Conservation (phyloP, 2,888 invertebrate genomes). For the Sabatieria punctata region DNA sequence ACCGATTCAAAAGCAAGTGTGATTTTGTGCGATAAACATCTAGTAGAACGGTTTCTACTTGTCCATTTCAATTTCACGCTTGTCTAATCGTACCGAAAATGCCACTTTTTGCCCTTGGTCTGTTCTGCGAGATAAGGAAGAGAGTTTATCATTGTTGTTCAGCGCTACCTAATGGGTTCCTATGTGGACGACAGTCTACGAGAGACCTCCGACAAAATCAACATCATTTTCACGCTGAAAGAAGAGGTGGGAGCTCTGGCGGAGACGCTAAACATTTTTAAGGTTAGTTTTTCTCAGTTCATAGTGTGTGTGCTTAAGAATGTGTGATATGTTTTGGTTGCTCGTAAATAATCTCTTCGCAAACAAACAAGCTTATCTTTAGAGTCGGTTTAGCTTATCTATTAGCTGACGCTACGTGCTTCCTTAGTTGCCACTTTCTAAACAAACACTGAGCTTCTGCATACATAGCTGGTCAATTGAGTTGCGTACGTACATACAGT, state of each 20-base stretch:
- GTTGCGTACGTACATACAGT: neutral
- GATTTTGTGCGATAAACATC: too few species aligned
- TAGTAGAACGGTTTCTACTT: too few species aligned
- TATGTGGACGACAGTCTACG: neutral
- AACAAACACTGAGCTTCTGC: neutral
- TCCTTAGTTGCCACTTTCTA: neutral
- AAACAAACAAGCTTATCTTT: too few species aligned
- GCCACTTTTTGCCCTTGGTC: too few species aligned
- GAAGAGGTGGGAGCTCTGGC: slow-evolving; percentile 74
- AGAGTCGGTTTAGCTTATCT: too few species aligned
- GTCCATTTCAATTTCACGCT: too few species aligned
- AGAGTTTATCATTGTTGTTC: too few species aligned
- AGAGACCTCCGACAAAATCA: slow-evolving; percentile 30
- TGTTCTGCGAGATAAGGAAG: too few species aligned
- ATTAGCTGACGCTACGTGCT: too few species aligned
- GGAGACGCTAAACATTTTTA: slow-evolving; percentile 67
- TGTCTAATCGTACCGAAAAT: too few species aligned
- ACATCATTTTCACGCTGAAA: slow-evolving; percentile 67
- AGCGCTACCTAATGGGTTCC: slow-evolving; percentile 5
- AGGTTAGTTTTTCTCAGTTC: slow-evolving; percentile 39
- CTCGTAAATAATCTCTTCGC: neutral
- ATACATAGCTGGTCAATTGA: neutral
- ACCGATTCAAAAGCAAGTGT: too few species aligned
- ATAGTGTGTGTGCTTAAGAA: neutral
- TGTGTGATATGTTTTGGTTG: neutral